Percentiles rank a stretch among this genome's conserved stretches.
phyloP scores from a whole-genome alignment of 1,140 invertebrate species.

The Zophobas morio region DNA sequence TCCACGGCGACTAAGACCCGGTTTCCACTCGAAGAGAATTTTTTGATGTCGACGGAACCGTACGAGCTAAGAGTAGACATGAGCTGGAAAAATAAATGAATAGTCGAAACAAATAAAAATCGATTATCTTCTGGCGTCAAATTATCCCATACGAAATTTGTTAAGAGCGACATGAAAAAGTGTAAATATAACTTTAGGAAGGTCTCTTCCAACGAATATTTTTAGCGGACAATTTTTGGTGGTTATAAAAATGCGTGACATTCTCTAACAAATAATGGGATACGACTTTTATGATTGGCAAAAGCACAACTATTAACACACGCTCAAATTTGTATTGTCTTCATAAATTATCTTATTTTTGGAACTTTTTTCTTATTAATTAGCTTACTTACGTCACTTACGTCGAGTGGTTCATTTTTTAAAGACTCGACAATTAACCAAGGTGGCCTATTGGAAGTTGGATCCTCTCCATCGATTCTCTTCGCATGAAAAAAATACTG shows the following conservation, averaged over 20 bases:
- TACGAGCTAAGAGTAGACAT: conserved; percentile 65
- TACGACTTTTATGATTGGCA: conserved; percentile 39
- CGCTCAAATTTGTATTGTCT: conserved; percentile 35
- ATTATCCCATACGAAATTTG: conserved; percentile 1
- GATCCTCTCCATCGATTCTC: conserved; percentile 72
- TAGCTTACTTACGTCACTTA: conserved; percentile 62
- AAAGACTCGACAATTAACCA: conserved; percentile 69
- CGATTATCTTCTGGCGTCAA: neutral
- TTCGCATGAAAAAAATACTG: conserved; percentile 60
- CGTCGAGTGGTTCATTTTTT: conserved; percentile 61
- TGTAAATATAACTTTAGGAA: conserved; percentile 52
- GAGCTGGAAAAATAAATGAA: conserved; percentile 64
- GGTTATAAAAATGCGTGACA: conserved; percentile 40
- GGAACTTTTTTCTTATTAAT: conserved; percentile 15
- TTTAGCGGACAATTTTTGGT: conserved; percentile 51
- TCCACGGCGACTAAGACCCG: conserved; percentile 67
- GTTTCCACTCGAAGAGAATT: conserved; percentile 56
- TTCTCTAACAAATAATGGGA: conserved; percentile 35
- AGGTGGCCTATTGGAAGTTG: conserved; percentile 68
- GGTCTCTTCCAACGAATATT: conserved; percentile 49
- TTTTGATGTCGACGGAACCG: conserved; percentile 68
- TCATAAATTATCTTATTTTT: conserved; percentile 33
- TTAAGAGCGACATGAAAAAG: conserved; percentile 47
- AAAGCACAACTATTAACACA: conserved; percentile 31
- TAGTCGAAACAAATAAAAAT: conserved; percentile 43